Evolutionary conservation across 2,113 vertebrate species (phyloP), one percentile per base, ranked within the genome.

Genomic region (Anthoscopus minutus): DNA sequence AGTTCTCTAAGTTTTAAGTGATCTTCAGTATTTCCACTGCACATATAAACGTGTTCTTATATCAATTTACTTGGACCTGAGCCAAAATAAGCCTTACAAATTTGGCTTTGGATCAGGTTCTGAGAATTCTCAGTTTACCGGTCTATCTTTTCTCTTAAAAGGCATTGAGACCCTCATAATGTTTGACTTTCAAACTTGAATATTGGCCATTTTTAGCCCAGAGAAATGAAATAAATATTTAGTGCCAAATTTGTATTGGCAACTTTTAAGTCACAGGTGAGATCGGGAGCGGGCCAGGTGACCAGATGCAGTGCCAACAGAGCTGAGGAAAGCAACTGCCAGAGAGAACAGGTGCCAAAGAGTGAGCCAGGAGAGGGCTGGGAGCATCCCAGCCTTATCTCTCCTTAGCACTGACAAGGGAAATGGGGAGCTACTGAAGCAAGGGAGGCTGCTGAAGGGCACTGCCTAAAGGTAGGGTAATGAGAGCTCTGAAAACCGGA

Each of bases 191-290:
- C 91, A 93, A 93, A 96, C 87, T 95, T 96, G 89, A 91, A 65
- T 96, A 82, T 95, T 95, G 92, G 79, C 88, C 74, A 91, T 89
- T 94, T 93, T 70, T 89, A 91, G 90, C 76, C 77, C 92, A 88
- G 53, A 82, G 45, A 92, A 95, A 92, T 92, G 11, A 93, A 89
- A 44, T 94, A 61, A 60, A 13, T 91, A 72, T 70, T 85, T 94
- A 86, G 88, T 95, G 94, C 95, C 96, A 97, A 88, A 95, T 96
- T 95, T 92, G n/a, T 95, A 88, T 95, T 97, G 94, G 91, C 94
- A 95, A 48, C 44, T 83, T 77, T 93, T 88, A 93, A 70, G 74
- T 70, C 35, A 50, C 74, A 87, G 81, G 85, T 96, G 92, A 86
- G 73, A 72, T 73, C 0, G 4, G 65, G 35, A 82, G 60, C 0